Percentiles rank a stretch among this genome's conserved stretches.
Conservation (phyloP, 2,888 invertebrate genomes). For the Trisateles emortualis region DNA sequence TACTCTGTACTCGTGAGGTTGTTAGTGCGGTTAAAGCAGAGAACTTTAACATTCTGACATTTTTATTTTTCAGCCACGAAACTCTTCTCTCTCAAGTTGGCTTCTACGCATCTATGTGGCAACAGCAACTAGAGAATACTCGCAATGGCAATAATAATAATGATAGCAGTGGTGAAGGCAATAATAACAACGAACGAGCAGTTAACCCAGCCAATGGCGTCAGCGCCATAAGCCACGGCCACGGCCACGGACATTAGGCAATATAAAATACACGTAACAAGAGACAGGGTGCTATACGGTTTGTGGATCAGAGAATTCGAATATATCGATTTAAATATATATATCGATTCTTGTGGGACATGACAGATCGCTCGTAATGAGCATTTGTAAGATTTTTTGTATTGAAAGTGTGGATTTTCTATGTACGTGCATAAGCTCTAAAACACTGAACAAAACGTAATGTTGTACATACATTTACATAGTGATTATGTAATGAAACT, state of each 20-base stretch:
- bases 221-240: constrained; percentile 57
- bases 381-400: constrained; percentile 49
- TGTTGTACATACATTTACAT: constrained; percentile 62
- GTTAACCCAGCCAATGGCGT: constrained; percentile 39
- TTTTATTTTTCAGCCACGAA: constrained; percentile 89
- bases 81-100: constrained; percentile 90
- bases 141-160: constrained; percentile 64
- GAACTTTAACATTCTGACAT: not conserved
- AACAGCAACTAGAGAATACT: constrained; percentile 91
- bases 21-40: not conserved
- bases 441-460: constrained; percentile 32
- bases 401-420: constrained; percentile 21
- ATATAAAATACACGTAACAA: constrained; percentile 29
- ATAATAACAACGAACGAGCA: constrained; percentile 44
- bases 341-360: constrained; percentile 53
- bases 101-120: constrained; percentile 97
- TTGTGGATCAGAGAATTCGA: constrained; percentile 51
- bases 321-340: constrained; percentile 40
- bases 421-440: constrained; percentile 33
- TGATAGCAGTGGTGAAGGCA: constrained; percentile 30
- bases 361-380: constrained; percentile 55
- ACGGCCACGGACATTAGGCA: constrained; percentile 44
- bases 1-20: too few species aligned
- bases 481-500: constrained; percentile 65
- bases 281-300: constrained; percentile 50